Evolutionary conservation across 2,888 invertebrate species (phyloP), one percentile per base, ranked within the genome.

Genomic region (Scrobipalpa atriplicella): DNA sequence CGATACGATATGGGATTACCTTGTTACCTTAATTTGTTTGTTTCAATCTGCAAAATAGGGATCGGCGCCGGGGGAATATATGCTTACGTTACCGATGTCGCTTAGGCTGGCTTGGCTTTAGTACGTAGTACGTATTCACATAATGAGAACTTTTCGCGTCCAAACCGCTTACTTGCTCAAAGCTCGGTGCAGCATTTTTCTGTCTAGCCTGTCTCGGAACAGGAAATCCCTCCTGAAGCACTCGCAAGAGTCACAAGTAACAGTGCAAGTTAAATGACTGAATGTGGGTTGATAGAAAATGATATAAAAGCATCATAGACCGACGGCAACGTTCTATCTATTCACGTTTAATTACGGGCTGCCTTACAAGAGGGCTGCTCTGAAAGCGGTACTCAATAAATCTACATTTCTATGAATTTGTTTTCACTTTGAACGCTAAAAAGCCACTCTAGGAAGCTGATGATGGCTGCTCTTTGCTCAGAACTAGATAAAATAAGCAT

Each of bases 261-360:
- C 41, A 0, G 9, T n/a, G 13, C 41, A 61, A 61, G 13, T 61
- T 41, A 61, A 61, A 16, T 16, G n/a, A 60, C 38, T 51, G 16
- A 63, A 51, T 51, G 47, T 51, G 29, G 47, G 21, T 63, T 51
- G 36, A 47, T 63, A n/a, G 43, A 43, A 43, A 68, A 64, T 68
- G 62, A 66, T 51, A 66, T 58, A 66, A 43, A 65, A 61, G 62
- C 71, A 69, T 71, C 72, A 72, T 73, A 71, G 72, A 71, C 19
- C 38, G n/a, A n/a, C n/a, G n/a, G n/a, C n/a, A 13, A 7, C 70
- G 71, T 73, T 69, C 69, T 66, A 74, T 74, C 72, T 70, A 78
- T 72, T 78, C 70, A 72, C 69, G 71, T 75, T 73, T 79, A 78
- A 78, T 78, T 82, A 74, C 75, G 71, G 68, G 73, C 54, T 66